Conservation (phyloP, 2,797 vertebrate species). For the Agapornis canus region DNA sequence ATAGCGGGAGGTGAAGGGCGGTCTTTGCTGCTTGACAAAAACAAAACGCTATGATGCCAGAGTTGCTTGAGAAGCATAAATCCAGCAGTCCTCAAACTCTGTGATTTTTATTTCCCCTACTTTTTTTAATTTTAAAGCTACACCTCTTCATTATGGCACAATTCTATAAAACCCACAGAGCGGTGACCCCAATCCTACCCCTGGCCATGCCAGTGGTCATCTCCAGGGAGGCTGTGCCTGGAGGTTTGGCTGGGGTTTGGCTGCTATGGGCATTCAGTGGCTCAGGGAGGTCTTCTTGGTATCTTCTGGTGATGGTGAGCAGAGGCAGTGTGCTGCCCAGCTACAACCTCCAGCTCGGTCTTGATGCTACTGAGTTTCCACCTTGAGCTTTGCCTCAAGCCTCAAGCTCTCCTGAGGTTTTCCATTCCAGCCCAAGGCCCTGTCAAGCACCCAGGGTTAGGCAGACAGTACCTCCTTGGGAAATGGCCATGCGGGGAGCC, state of each 20-base stretch:
- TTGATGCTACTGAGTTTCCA: not conserved
- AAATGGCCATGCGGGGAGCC: not conserved
- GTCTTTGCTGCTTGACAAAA: slow-evolving; percentile 38
- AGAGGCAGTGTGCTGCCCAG: no score
- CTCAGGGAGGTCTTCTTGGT: no score
- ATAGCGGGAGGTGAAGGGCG: not conserved
- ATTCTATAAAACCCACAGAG: not conserved
- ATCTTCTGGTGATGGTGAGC: rapidly evolving
- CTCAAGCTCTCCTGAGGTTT: not conserved
- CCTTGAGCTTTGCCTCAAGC: not conserved
- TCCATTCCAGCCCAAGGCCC: rapidly evolving
- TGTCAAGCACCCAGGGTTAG: rapidly evolving
- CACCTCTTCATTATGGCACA: rapidly evolving
- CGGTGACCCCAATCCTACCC: not conserved
- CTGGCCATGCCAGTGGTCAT: not conserved
- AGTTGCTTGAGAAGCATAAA: not conserved
- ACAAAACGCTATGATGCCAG: not conserved
- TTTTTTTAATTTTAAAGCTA: not conserved
- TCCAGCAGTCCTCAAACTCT: not conserved
- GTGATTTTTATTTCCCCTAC: not conserved
- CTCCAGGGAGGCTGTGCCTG: rapidly evolving
- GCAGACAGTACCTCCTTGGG: rapidly evolving
- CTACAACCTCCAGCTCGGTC: no score
- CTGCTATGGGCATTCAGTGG: rapidly evolving
- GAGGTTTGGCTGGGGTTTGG: not conserved